These are phyloP conservation scores for Benthosema pterotum DNA, from an alignment of 2,797 vertebrate genomes.

Conservation along the genomic window DNA sequence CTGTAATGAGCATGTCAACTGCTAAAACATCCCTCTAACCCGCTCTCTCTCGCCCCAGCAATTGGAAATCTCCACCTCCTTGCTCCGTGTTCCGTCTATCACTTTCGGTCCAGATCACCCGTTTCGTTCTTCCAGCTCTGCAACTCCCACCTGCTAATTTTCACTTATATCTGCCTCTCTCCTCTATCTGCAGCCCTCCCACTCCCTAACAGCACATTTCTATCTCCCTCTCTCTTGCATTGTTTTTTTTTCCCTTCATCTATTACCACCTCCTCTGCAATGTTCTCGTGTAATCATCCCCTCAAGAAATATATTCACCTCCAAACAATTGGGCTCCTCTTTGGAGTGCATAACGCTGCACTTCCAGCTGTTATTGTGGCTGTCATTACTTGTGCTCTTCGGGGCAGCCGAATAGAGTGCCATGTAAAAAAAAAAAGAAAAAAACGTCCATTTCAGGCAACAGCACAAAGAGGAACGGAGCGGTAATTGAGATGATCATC, in stretches of 20 bases:
- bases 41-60: slow-evolving; percentile 42
- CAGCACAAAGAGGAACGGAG: slow-evolving; percentile 10
- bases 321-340: slow-evolving; percentile 69
- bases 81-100: slow-evolving; percentile 53
- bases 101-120: slow-evolving; percentile 49
- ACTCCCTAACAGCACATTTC: slow-evolving; percentile 78
- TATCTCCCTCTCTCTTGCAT: slow-evolving; percentile 48
- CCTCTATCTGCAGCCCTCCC: slow-evolving; percentile 66
- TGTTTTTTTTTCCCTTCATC: slow-evolving; percentile 65
- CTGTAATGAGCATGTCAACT: slow-evolving; percentile 69
- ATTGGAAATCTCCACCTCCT: slow-evolving; percentile 47
- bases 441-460: slow-evolving; percentile 48
- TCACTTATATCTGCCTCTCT: slow-evolving; percentile 63
- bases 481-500: too few species aligned
- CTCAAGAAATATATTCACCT: slow-evolving; percentile 81
- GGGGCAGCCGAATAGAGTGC: slow-evolving; percentile 44
- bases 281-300: slow-evolving; percentile 85
- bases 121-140: slow-evolving; percentile 58
- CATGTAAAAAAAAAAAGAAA: background rate
- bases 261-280: slow-evolving; percentile 82
- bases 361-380: slow-evolving; percentile 68
- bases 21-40: slow-evolving; percentile 66
- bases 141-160: slow-evolving; percentile 78
- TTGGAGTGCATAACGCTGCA: slow-evolving; percentile 72
- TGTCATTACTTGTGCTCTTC: slow-evolving; percentile 61